Conservation (phyloP, 2,888 invertebrate genomes). For the Leptarthrus brevirostris region DNA sequence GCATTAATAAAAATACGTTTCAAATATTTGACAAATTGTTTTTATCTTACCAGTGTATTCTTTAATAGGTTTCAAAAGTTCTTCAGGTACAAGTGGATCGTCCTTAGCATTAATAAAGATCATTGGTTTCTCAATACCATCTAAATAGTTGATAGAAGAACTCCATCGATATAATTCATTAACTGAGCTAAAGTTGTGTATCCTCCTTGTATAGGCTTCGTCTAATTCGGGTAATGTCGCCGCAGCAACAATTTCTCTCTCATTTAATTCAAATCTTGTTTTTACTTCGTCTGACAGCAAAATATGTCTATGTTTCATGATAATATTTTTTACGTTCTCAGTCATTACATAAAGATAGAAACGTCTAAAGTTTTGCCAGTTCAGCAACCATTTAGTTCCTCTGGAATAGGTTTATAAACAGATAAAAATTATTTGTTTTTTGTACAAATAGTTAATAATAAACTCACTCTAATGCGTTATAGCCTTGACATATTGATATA, state of each 20-base stretch:
- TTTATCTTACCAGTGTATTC: conserved; percentile 81
- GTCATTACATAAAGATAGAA: conserved; percentile 94
- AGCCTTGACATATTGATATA: conserved; percentile 94
- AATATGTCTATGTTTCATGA: conserved; percentile 83
- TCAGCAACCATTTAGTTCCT: conserved; percentile 81
- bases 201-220: conserved; percentile 85
- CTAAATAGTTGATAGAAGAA: conserved; percentile 83
- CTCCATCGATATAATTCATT: conserved; percentile 87
- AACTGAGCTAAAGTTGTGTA: conserved; percentile 82
- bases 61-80: conserved; percentile 78
- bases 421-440: not conserved
- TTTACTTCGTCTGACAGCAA: conserved; percentile 81
- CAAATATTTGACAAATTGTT: too few species aligned
- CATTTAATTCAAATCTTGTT: conserved; percentile 76
- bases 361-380: conserved; percentile 91
- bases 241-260: conserved; percentile 84
- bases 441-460: not conserved
- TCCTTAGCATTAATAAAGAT: conserved; percentile 91
- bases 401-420: conserved; percentile 68
- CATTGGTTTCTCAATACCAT: conserved; percentile 85
- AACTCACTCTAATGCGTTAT: conserved; percentile 89
- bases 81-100: conserved; percentile 90
- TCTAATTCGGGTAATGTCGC: conserved; percentile 90
- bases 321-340: conserved; percentile 88
- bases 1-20: too few species aligned